Conservation (phyloP, 2,888 invertebrate species). For the Allacma fusca region DNA sequence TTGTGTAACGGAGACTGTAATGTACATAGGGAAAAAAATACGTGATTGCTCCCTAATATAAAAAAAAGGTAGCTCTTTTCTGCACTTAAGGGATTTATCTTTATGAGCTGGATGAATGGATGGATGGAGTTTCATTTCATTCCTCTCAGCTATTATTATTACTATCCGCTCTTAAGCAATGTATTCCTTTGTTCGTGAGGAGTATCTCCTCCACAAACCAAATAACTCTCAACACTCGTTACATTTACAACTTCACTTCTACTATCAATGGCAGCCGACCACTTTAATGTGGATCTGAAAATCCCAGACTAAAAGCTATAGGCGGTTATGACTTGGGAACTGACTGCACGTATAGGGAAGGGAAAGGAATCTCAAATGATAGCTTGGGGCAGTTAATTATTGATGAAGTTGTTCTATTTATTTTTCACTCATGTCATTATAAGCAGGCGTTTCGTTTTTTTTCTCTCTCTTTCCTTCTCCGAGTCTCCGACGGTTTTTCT, state of each 20-base stretch:
- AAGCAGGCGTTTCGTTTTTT: not conserved
- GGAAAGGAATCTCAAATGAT: not conserved
- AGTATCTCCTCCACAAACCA: not conserved
- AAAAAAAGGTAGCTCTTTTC: constrained; percentile 33
- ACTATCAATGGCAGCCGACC: constrained; percentile 12
- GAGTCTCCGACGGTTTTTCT: too few species aligned
- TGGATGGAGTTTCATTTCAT: constrained; percentile 8
- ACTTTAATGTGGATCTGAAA: not conserved
- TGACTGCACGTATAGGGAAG: not conserved
- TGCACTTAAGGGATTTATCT: constrained; percentile 43
- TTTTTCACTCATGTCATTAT: constrained; percentile 34
- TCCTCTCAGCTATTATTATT: constrained; percentile 17
- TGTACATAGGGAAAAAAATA: not conserved
- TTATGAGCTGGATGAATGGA: constrained; percentile 28
- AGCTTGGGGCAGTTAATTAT: constrained; percentile 37
- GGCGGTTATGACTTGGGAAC: not conserved
- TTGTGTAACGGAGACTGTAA: too few species aligned
- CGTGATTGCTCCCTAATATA: constrained; percentile 18
- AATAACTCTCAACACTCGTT: not conserved
- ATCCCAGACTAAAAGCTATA: not conserved
- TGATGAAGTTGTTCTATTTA: constrained; percentile 39
- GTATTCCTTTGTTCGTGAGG: not conserved
- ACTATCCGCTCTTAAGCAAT: constrained; percentile 2
- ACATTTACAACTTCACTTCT: not conserved
- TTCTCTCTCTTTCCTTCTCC: not conserved